Conservation (phyloP, 2,113 vertebrate genomes). For the Baryphthengus martii region DNA sequence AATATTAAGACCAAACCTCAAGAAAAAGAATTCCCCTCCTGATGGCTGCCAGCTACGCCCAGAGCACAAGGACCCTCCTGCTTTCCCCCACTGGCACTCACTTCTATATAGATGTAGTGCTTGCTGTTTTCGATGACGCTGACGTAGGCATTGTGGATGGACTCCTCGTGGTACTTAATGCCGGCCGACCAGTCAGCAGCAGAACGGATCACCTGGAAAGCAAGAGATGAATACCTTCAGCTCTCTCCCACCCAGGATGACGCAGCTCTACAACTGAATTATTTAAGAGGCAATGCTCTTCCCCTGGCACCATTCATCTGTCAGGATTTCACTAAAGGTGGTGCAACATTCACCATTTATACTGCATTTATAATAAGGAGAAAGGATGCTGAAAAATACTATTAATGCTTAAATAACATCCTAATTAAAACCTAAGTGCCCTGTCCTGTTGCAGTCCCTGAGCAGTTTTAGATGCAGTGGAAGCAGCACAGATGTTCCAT, state of each 20-base stretch:
- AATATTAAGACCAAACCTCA: neutral
- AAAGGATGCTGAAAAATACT: neutral
- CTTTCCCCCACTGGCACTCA: conserved; percentile 26
- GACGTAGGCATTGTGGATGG: conserved; percentile 90
- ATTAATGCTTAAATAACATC: neutral
- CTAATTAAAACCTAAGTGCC: neutral
- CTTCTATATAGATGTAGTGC: conserved; percentile 95
- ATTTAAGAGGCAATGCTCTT: neutral
- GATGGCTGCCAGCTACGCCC: neutral
- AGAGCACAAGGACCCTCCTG: neutral
- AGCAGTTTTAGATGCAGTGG: neutral
- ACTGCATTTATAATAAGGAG: neutral
- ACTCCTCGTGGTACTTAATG: conserved; percentile 95
- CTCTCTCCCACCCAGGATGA: neutral
- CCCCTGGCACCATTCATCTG: neutral
- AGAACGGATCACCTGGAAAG: conserved; percentile 86
- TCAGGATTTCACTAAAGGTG: neutral
- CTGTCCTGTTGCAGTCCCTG: neutral
- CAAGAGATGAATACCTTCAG: neutral
- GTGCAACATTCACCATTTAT: neutral
- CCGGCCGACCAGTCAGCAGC: conserved; percentile 94
- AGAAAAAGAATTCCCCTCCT: neutral
- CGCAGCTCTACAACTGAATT: neutral
- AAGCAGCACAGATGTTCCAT: neutral
- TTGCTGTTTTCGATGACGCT: conserved; percentile 84